Percentiles rank a stretch among this genome's conserved stretches.
Conservation (phyloP, 2,888 invertebrate species). For the Trachelus stipa region DNA sequence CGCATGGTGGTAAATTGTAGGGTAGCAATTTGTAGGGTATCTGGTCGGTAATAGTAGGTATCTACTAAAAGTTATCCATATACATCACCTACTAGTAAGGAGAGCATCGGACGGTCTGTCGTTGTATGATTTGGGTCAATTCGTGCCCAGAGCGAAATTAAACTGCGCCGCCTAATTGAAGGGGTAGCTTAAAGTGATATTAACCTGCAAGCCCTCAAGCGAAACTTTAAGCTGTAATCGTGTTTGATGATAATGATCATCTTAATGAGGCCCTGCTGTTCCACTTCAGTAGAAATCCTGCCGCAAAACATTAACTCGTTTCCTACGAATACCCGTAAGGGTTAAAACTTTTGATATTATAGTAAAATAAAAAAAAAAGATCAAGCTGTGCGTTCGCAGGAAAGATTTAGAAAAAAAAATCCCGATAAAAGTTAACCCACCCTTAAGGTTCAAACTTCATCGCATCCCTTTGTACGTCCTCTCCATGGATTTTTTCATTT, state of each 20-base stretch:
- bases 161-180: slow-evolving; percentile 40
- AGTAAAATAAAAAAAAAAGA: not conserved
- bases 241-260: slow-evolving; percentile 27
- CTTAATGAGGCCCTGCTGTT: not conserved
- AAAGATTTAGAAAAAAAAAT: not conserved
- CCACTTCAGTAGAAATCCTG: not conserved
- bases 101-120: slow-evolving; percentile 24
- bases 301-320: not conserved
- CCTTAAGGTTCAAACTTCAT: not conserved
- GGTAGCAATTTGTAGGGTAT: not conserved
- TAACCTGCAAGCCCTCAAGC: slow-evolving; percentile 17
- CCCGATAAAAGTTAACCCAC: not conserved
- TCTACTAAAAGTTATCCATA: not conserved
- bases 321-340: not conserved
- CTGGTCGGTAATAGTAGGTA: not conserved
- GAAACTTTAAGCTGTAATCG: slow-evolving; percentile 32
- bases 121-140: slow-evolving; percentile 43
- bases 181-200: slow-evolving; percentile 29
- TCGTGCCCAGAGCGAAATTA: slow-evolving; percentile 44
- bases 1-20: not conserved
- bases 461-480: not conserved
- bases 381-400: not conserved
- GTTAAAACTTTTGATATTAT: not conserved
- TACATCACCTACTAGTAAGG: not conserved
- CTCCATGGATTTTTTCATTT: not conserved